phyloP scores from a whole-genome alignment of 2,888 invertebrate genomes.

The Beris chalybata region DNA sequence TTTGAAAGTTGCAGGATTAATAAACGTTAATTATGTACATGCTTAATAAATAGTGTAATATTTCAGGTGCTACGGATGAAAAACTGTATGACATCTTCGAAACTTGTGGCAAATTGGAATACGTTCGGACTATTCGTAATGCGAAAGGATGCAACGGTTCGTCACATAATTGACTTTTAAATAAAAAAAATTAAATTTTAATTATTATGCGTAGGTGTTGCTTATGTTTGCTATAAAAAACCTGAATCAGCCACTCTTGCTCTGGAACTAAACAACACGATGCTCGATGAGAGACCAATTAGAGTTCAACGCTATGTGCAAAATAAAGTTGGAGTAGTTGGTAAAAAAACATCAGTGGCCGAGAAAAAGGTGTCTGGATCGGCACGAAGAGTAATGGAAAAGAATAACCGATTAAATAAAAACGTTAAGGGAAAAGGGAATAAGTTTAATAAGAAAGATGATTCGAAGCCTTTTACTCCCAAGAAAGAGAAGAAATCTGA shows the following conservation, averaged over 20 bases:
- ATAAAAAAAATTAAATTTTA: too few species aligned
- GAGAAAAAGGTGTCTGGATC: slow-evolving; percentile 33
- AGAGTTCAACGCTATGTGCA: slow-evolving; percentile 49
- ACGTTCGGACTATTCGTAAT: slow-evolving; percentile 50
- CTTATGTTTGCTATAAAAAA: slow-evolving; percentile 52
- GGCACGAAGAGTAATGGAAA: slow-evolving; percentile 24
- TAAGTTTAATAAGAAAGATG: not conserved
- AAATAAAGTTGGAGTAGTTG: slow-evolving; percentile 45
- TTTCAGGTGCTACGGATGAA: slow-evolving; percentile 50
- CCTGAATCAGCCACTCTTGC: slow-evolving; percentile 52
- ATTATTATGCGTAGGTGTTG: slow-evolving; percentile 44
- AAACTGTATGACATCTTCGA: slow-evolving; percentile 52
- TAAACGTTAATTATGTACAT: too few species aligned
- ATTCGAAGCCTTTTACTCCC: not conserved
- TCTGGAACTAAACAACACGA: slow-evolving; percentile 51
- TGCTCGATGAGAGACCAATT: slow-evolving; percentile 53
- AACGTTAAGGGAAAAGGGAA: not conserved
- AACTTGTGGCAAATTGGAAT: slow-evolving; percentile 54
- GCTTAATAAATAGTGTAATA: too few species aligned
- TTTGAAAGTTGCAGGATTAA: too few species aligned
- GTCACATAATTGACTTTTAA: not conserved
- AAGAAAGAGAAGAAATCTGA: slow-evolving; percentile 48
- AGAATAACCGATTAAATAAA: slow-evolving; percentile 6
- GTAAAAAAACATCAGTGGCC: slow-evolving; percentile 38
- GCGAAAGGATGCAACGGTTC: slow-evolving; percentile 50